Conservation (phyloP, 1,140 invertebrate genomes). For the Elymnias hypermnestra region DNA sequence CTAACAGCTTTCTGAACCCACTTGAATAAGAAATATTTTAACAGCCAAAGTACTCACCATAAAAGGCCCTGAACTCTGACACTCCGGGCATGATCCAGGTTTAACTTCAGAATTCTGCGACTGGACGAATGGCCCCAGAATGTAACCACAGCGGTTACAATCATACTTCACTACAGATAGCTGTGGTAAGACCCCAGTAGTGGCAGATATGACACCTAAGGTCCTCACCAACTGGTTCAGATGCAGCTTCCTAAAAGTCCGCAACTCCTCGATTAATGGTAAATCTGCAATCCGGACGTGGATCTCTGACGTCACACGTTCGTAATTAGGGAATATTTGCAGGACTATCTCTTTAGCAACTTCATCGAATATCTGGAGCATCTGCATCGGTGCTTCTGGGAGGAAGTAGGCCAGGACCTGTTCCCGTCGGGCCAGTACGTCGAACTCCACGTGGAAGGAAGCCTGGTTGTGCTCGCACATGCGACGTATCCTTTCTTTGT, state of each 20-base stretch:
- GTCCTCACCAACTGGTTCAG: constrained; percentile 96
- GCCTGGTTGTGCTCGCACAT: constrained; percentile 96
- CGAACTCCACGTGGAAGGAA: constrained; percentile 96
- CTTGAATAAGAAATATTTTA: no score
- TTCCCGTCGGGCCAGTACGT: constrained; percentile 91
- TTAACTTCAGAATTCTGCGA: constrained; percentile 95
- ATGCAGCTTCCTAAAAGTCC: constrained; percentile 90
- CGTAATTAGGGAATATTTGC: constrained; percentile 97
- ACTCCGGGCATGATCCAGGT: constrained; percentile 97
- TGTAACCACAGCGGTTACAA: constrained; percentile 96
- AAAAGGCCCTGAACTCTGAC: constrained; percentile 97
- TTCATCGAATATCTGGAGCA: constrained; percentile 96
- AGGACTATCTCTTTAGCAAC: constrained; percentile 96
- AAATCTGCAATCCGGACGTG: constrained; percentile 96
- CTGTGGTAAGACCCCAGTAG: constrained; percentile 97
- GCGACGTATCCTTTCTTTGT: constrained; percentile 93
- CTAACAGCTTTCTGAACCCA: no score
- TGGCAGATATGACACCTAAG: constrained; percentile 95
- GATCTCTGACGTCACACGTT: constrained; percentile 94
- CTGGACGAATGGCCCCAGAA: constrained; percentile 97
- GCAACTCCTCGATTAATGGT: constrained; percentile 96
- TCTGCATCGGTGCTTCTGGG: constrained; percentile 97
- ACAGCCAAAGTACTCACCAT: no score
- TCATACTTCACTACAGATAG: constrained; percentile 97
- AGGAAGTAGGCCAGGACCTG: constrained; percentile 97